Evolutionary conservation across 2,797 vertebrate genomes (phyloP).

Genomic region (Mionectes olivaceus): DNA sequence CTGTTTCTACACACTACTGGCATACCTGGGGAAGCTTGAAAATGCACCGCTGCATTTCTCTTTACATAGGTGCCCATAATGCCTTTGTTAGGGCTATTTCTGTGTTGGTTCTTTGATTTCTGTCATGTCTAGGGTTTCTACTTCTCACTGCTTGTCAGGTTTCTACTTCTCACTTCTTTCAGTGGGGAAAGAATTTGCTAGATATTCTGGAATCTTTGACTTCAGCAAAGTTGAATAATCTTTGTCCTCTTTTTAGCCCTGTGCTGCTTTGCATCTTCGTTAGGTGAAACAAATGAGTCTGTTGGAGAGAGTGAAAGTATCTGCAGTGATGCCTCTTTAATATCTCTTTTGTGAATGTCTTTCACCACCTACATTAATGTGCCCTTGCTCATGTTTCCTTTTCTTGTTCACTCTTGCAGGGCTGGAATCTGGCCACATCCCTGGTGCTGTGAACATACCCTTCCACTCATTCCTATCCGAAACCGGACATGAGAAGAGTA

Average conservation of each 20-base stretch:
- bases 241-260: not conserved
- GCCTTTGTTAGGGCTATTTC: not conserved
- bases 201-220: not conserved
- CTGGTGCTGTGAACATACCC: slow-evolving; percentile 88
- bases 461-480: slow-evolving; percentile 86
- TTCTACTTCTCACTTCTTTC: not conserved
- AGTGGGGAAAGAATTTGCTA: not conserved
- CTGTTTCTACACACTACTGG: not conserved
- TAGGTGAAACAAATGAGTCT: not conserved
- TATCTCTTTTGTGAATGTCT: not conserved
- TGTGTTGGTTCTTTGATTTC: not conserved
- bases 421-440: slow-evolving; percentile 88
- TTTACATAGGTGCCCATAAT: not conserved
- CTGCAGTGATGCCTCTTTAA: not conserved
- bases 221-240: not conserved
- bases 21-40: not conserved
- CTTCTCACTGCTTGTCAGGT: not conserved
- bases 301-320: not conserved
- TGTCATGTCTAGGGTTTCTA: not conserved
- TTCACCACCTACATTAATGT: not conserved
- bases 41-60: not conserved
- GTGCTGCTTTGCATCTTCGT: not conserved
- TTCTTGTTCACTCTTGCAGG: slow-evolving; percentile 71
- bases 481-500: slow-evolving; percentile 83
- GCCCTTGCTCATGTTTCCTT: not conserved